Evolutionary conservation across 2,113 vertebrate species (phyloP).

Genomic region (Pedetes capensis): DNA sequence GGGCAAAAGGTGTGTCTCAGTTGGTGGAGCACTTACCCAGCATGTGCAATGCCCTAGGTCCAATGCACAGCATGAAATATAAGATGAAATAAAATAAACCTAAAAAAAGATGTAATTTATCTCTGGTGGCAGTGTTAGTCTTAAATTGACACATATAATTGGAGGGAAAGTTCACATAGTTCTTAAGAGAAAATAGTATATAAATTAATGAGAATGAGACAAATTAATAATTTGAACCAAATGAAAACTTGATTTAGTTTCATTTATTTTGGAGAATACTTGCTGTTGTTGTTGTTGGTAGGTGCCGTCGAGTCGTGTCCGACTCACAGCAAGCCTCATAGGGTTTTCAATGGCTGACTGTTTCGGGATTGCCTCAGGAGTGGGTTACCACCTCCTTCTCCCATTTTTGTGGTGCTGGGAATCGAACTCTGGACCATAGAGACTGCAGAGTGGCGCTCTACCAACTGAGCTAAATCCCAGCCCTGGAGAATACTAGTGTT

Average conservation of each 20-base stretch:
- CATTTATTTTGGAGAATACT: conserved; percentile 26
- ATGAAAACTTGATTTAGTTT: conserved; percentile 27
- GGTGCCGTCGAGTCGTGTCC: too few relatives aligned
- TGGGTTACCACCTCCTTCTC: too few relatives aligned
- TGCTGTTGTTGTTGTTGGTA: too few relatives aligned
- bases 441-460: too few relatives aligned
- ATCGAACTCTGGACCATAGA: too few relatives aligned
- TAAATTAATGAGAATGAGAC: neutral
- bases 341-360: too few relatives aligned
- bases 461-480: too few relatives aligned
- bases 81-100: neutral
- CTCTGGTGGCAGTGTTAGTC: neutral
- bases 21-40: neutral
- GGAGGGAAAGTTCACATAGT: neutral
- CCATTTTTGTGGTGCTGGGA: too few relatives aligned
- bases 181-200: conserved; percentile 5
- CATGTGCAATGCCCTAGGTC: neutral
- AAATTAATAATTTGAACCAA: neutral
- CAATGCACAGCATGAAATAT: neutral
- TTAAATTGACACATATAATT: neutral
- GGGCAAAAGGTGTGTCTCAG: neutral
- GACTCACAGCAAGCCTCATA: too few relatives aligned
- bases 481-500: too few relatives aligned
- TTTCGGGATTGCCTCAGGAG: too few relatives aligned
- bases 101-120: neutral